phyloP scores from a whole-genome alignment of 1,140 invertebrate genomes.

The Zaprionus taronus region DNA sequence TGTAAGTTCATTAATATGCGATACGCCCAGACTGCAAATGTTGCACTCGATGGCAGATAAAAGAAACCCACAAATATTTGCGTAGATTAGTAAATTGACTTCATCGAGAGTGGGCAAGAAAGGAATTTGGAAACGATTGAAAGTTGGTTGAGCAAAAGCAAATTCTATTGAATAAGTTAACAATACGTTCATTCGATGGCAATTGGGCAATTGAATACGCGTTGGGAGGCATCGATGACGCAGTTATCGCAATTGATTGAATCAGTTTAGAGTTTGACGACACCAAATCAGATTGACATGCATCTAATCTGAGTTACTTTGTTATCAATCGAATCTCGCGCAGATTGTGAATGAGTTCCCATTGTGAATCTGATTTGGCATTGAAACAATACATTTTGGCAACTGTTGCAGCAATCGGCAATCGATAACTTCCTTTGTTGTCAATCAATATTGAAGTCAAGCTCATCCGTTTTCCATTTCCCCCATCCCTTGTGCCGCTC shows the following conservation, averaged over 20 bases:
- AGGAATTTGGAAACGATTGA: neutral
- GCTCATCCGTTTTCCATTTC: slow-evolving; percentile 14
- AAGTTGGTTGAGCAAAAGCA: too few species aligned
- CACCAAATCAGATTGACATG: neutral
- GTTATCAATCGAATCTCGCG: neutral
- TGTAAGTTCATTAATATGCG: slow-evolving; percentile 25
- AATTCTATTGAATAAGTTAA: too few species aligned
- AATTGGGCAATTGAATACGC: too few species aligned
- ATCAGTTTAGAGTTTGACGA: neutral
- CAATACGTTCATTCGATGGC: neutral
- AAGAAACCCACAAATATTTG: slow-evolving; percentile 5
- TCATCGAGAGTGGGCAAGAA: neutral
- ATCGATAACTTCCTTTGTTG: neutral
- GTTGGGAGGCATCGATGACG: too few species aligned
- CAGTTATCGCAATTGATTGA: neutral
- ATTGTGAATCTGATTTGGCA: slow-evolving; percentile 2
- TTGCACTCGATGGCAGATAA: neutral
- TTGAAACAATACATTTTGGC: neutral
- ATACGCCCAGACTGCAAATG: slow-evolving; percentile 2
- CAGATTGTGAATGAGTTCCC: neutral
- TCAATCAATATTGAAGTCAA: slow-evolving; percentile 23
- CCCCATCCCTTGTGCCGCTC: neutral
- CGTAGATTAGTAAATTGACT: neutral
- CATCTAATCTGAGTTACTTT: neutral
- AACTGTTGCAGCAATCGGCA: neutral